Base-by-base conservation (phyloP, 2,797 vertebrate genomes). In the Amblyopsis hoosieri region DNA sequence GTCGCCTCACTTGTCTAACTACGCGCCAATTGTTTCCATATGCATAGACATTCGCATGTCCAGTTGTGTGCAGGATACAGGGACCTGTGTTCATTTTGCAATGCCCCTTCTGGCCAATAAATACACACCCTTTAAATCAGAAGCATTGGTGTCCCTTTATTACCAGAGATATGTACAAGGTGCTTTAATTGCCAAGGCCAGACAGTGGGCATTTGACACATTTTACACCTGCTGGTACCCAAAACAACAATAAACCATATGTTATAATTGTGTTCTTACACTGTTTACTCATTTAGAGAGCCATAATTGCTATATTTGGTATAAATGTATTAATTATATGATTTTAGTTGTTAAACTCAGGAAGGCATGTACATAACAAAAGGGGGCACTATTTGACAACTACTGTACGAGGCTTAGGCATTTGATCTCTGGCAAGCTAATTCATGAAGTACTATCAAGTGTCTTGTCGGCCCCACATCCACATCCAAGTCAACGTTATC, bases 281-380 rank as follows among this genome's bases (percentile, higher is more conserved):
- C 70, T 69, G 54, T 63, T 57, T n/a, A 58, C 48, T 70, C 59
- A 15, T 63, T 64, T 64, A 31, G 50, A 70, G 45, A 85, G 67
- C 58, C 82, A 79, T 84, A 75, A 61, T 66, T 66, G 72, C 65
- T 83, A 84, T 78, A 62, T 76, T 66, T 56, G 37, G 71, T 72
- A 87, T 85, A 89, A 89, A 76, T 17, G 77, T 12, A 57, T 58
- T 57, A 57, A 11, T 42, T 13, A 55, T 42, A 8, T 42, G 9
- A 42, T 42, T 42, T 42, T 42, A 42, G 9, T 42, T 37, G 37
- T 37, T 42, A 42, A 42, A 42, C 37, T 8, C 7, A 42, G 54
- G 17, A 8, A 10, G 33, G 7, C 29, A 15, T n/a, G 37, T 55
- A 2, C 14, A 14, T 14, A 14, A 17, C 86, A 77, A 70, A 75